These are phyloP conservation scores for Hemithea aestivaria DNA, from an alignment of 2,888 invertebrate genomes.

Conservation along the genomic window DNA sequence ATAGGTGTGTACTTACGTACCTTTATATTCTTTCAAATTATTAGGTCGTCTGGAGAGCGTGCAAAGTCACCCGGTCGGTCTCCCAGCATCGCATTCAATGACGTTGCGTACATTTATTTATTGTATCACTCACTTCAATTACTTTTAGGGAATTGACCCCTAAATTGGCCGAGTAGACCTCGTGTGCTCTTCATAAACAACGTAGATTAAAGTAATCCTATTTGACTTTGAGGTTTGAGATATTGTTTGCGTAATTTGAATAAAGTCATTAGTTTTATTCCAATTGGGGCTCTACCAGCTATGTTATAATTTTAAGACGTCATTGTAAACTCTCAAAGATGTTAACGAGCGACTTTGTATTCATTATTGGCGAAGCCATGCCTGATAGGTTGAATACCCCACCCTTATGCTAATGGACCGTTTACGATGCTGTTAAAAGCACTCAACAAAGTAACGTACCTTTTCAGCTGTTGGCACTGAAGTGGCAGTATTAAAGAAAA, in stretches of 20 bases:
- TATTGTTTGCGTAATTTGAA: constrained; percentile 11
- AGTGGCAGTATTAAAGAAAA: constrained; percentile 77
- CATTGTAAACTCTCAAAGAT: constrained; percentile 4
- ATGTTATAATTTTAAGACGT: constrained; percentile 4
- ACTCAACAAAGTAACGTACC: constrained; percentile 20
- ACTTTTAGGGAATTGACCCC: constrained; percentile 28
- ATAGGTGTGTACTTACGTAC: constrained; percentile 28
- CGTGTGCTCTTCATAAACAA: constrained; percentile 18
- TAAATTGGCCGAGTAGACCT: constrained; percentile 18
- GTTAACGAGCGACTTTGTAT: constrained; percentile 1
- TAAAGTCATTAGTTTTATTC: constrained; percentile 9
- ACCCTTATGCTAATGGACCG: constrained; percentile 8
- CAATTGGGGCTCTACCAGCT: constrained; percentile 1
- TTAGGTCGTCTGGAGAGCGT: constrained; percentile 68
- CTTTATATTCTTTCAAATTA: constrained; percentile 46
- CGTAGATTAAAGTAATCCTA: constrained; percentile 14
- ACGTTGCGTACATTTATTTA: constrained; percentile 33
- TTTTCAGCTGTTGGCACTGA: constrained; percentile 61
- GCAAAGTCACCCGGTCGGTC: constrained; percentile 63
- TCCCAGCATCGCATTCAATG: constrained; percentile 47
- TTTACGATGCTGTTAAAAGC: constrained; percentile 17
- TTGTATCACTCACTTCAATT: constrained; percentile 29
- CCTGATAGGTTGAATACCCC: constrained; percentile 10
- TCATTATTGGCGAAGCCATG: constrained; percentile 5
- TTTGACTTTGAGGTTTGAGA: constrained; percentile 6